Evolutionary conservation across 2,888 invertebrate genomes (phyloP).

Genomic region (Thecophora atra): DNA sequence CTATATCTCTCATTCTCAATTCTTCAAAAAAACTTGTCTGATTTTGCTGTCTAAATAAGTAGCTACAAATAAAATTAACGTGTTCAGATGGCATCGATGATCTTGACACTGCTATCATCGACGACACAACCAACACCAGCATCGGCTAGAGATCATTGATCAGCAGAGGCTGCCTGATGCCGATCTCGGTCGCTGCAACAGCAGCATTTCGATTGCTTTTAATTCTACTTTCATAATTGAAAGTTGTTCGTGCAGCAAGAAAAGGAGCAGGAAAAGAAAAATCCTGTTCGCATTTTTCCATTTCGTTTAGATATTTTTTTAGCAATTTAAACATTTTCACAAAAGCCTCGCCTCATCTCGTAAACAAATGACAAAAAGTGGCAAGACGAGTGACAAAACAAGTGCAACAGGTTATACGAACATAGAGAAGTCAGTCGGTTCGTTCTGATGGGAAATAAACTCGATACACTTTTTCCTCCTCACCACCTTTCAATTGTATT

Average conservation of each 20-base stretch:
- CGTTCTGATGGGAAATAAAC: too few relatives aligned
- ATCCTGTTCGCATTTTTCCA: constrained; percentile 19
- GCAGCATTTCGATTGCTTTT: neutral
- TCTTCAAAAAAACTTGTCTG: neutral
- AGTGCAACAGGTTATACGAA: too few relatives aligned
- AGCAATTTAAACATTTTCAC: neutral
- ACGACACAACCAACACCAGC: too few relatives aligned
- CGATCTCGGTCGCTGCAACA: neutral
- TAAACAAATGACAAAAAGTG: too few relatives aligned
- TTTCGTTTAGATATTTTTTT: neutral
- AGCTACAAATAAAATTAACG: neutral
- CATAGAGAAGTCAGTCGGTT: too few relatives aligned
- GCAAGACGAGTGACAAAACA: too few relatives aligned
- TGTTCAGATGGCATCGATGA: neutral
- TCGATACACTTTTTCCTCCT: too few relatives aligned
- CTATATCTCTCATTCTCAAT: too few relatives aligned
- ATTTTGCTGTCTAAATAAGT: neutral
- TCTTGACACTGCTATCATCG: constrained; percentile 8
- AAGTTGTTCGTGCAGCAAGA: constrained; percentile 8
- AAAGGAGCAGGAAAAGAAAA: neutral
- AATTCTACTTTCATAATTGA: constrained; percentile 29
- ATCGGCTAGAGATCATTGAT: neutral
- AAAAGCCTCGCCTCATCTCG: neutral
- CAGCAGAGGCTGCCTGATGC: neutral
- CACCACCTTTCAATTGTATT: too few relatives aligned